These are phyloP conservation scores for Baronia brevicornis DNA, from an alignment of 2,888 invertebrate genomes.

Conservation along the genomic window DNA sequence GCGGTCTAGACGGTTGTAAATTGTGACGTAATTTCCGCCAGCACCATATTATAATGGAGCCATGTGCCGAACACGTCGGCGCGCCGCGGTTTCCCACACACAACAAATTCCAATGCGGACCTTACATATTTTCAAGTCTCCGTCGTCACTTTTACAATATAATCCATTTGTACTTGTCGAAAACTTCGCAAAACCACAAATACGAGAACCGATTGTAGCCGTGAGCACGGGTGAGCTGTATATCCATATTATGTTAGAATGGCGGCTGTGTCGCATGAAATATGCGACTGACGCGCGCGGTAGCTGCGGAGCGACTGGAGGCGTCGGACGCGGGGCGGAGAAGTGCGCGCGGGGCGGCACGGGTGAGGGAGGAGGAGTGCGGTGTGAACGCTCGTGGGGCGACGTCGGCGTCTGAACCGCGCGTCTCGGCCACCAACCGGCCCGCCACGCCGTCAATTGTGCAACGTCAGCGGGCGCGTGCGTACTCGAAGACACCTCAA, in stretches of 20 bases:
- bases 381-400: slow-evolving; percentile 43
- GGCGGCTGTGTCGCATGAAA: slow-evolving; percentile 59
- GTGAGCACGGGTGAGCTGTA: slow-evolving; percentile 67
- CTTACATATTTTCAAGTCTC: slow-evolving; percentile 53
- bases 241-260: slow-evolving; percentile 69
- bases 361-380: slow-evolving; percentile 23
- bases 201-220: slow-evolving; percentile 67
- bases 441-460: slow-evolving; percentile 53
- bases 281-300: slow-evolving; percentile 69
- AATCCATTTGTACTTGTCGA: slow-evolving; percentile 73
- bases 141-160: slow-evolving; percentile 68
- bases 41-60: slow-evolving; percentile 62
- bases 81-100: slow-evolving; percentile 58
- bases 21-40: slow-evolving; percentile 54
- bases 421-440: slow-evolving; percentile 16
- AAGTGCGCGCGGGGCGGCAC: slow-evolving; percentile 22
- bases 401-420: slow-evolving; percentile 46
- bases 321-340: slow-evolving; percentile 31
- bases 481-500: slow-evolving; percentile 34
- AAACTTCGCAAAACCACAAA: slow-evolving; percentile 71
- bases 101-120: slow-evolving; percentile 72
- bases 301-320: slow-evolving; percentile 69
- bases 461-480: slow-evolving; percentile 65
- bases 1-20: slow-evolving; percentile 37
- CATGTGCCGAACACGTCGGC: slow-evolving; percentile 72